Evolutionary conservation across 1,140 invertebrate genomes (phyloP), one percentile per base, ranked within the genome.

Genomic region (Fopius arisanus): DNA sequence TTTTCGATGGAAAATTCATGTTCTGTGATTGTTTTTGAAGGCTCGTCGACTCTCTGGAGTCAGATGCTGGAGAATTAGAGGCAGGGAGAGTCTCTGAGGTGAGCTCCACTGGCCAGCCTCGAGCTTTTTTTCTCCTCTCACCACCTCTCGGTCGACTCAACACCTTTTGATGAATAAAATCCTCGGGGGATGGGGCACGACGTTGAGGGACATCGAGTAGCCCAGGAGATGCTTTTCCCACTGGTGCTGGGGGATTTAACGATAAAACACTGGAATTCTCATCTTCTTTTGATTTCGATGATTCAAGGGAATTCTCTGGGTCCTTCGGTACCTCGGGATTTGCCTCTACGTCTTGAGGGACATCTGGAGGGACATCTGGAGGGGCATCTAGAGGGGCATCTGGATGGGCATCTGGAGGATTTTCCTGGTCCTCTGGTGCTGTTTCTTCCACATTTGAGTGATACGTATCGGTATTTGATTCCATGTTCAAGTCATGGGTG

Each of bases 41-140:
- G 33, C 33, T 37, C 33, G 9, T 3, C 69, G 68, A 77, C 72
- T 69, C 33, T 70, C 65, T 37, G 10, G 9, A 29, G 12, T 29
- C 9, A 26, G 70, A 14, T n/a, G 21, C 14, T 14, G 73, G 51
- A 4, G 41, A 70, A 33, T 69, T 7, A 43, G 40, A 29, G 5
- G 28, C 10, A 65, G 12, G 28, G 14, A 41, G 26, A 23, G 72
- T 68, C 63, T 54, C 54, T 2, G 33, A 7, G 29, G 29, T 31
- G 29, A 31, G 7, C 29, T 31, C 29, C 3, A 31, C 29, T 4
- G 29, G 29, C 4, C 40, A 43, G 2, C 2, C 40, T 14, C 40
- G 40, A n/a, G 40, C 4, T n/a, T 43, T 43, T 4, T n/a, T 43
- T 43, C 40, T 14, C 2, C 12, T 43, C 3, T 6, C 40, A n/a